A percentile compares a stretch with the other conserved stretches of the same genome.
Evolutionary conservation across 2,888 invertebrate species (phyloP).

Genomic region (Ophion obscuratus): DNA sequence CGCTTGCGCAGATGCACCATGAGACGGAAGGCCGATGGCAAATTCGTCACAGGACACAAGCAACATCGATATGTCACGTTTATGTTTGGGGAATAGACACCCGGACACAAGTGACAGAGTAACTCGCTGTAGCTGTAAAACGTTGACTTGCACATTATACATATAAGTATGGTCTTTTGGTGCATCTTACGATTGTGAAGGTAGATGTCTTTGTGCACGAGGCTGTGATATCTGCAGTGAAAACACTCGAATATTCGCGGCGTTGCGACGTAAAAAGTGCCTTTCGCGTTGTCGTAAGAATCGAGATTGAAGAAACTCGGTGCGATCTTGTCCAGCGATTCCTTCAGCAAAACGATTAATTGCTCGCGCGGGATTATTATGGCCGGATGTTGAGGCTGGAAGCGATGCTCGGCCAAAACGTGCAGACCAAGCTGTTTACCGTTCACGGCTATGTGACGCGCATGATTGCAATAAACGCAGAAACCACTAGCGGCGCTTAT

Average conservation of each 20-base stretch:
- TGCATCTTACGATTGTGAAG: constrained; percentile 95
- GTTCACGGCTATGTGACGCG: constrained; percentile 93
- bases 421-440: constrained; percentile 92
- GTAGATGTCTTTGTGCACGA: constrained; percentile 93
- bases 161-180: constrained; percentile 91
- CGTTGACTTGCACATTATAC: constrained; percentile 94
- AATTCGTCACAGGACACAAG: constrained; percentile 90
- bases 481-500: constrained; percentile 88
- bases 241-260: constrained; percentile 93
- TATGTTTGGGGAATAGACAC: constrained; percentile 88
- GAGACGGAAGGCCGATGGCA: constrained; percentile 94
- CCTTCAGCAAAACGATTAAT: constrained; percentile 88
- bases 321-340: constrained; percentile 87
- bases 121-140: constrained; percentile 95
- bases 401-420: constrained; percentile 92
- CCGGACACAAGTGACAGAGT: constrained; percentile 94
- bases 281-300: constrained; percentile 88
- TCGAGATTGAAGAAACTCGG: constrained; percentile 90
- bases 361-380: constrained; percentile 81
- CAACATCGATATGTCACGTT: constrained; percentile 92
- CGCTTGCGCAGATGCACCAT: constrained; percentile 95
- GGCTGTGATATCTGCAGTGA: constrained; percentile 92
- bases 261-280: constrained; percentile 85
- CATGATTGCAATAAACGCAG: constrained; percentile 95
- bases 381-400: constrained; percentile 85